phyloP scores from a whole-genome alignment of 2,888 invertebrate species.

The Clepsis dumicolana region DNA sequence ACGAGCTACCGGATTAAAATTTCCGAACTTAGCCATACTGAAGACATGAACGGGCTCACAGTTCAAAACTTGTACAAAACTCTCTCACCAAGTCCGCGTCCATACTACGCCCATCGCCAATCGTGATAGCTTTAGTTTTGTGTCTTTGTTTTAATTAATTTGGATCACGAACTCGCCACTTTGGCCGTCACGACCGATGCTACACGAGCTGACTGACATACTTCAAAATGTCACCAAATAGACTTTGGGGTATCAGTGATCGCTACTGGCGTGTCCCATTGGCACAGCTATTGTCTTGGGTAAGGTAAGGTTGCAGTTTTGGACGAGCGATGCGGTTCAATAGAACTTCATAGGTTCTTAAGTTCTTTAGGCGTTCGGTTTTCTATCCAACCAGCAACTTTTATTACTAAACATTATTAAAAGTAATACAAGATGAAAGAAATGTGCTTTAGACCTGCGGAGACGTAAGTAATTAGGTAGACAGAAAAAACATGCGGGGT shows the following conservation, averaged over 20 bases:
- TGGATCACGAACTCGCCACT: constrained; percentile 86
- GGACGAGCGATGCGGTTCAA: constrained; percentile 6
- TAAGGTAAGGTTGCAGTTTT: constrained; percentile 47
- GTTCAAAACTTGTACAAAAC: background rate
- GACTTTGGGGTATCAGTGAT: constrained; percentile 71
- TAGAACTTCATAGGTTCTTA: background rate
- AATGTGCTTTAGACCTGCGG: too few relatives aligned
- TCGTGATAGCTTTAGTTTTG: constrained; percentile 83
- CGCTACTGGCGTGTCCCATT: constrained; percentile 58
- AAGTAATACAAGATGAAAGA: too few relatives aligned
- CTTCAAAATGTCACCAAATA: constrained; percentile 85
- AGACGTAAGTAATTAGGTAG: too few relatives aligned
- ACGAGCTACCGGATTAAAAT: too few relatives aligned
- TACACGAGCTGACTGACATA: constrained; percentile 79
- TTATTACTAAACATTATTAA: too few relatives aligned
- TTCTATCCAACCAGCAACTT: background rate
- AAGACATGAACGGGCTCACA: too few relatives aligned
- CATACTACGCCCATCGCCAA: constrained; percentile 69
- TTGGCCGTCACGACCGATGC: constrained; percentile 80
- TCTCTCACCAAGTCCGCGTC: constrained; percentile 57
- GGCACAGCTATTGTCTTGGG: constrained; percentile 57
- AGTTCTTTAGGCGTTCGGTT: background rate
- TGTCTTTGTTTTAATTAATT: constrained; percentile 85
- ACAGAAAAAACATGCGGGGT: too few relatives aligned
- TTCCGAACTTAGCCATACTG: too few relatives aligned